A percentile compares a stretch with the other conserved stretches of the same genome.
These are phyloP conservation scores for Sebastes jordani DNA, from an alignment of 2,797 vertebrate species.

Conservation along the genomic window DNA sequence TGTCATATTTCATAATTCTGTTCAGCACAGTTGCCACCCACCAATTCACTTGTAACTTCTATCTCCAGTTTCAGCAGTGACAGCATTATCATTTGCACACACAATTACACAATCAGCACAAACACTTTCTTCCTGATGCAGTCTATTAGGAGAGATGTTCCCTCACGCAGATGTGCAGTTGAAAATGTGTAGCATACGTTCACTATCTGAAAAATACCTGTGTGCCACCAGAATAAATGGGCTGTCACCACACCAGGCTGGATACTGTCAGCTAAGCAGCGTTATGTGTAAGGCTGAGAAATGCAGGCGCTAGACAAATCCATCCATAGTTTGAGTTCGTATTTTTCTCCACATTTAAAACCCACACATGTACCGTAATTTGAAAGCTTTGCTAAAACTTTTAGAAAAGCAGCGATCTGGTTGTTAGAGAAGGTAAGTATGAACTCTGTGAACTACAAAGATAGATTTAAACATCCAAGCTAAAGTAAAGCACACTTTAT, in stretches of 20 bases:
- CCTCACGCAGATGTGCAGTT: conserved; percentile 21
- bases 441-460: conserved; percentile 34
- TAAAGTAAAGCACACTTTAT: conserved; percentile 32
- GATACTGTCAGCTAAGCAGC: conserved; percentile 35
- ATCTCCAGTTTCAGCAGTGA: background rate
- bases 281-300: background rate
- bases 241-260: conserved; percentile 33
- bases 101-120: conserved; percentile 28
- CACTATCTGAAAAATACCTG: conserved; percentile 35
- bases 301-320: conserved; percentile 24
- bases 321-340: conserved; percentile 21
- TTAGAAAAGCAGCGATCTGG: background rate
- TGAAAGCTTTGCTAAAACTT: background rate
- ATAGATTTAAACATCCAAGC: conserved; percentile 26
- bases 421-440: conserved; percentile 4
- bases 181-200: conserved; percentile 15
- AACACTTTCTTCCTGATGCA: conserved; percentile 50
- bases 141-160: conserved; percentile 4
- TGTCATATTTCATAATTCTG: background rate
- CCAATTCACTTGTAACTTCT: background rate
- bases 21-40: background rate
- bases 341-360: conserved; percentile 9
- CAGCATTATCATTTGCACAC: background rate
- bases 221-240: conserved; percentile 44
- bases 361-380: background rate